These are phyloP conservation scores for Rotaria sp. DNA, from an alignment of 2,888 invertebrate species.

Conservation along the genomic window DNA sequence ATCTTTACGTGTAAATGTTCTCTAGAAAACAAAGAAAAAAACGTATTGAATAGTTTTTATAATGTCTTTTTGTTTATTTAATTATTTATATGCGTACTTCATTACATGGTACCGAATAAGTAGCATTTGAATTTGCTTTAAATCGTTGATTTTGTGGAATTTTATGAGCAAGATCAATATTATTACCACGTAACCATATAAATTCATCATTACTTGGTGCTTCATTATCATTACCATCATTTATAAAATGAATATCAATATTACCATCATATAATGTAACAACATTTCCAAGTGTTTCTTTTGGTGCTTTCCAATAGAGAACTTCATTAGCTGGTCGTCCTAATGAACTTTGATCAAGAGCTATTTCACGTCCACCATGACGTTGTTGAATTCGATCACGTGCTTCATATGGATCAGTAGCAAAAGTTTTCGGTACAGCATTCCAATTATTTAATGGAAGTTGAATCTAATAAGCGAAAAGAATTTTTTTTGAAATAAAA, in stretches of 20 bases:
- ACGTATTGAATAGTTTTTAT: not conserved
- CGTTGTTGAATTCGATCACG: not conserved
- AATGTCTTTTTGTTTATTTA: not conserved
- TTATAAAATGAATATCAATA: not conserved
- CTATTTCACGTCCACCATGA: not conserved
- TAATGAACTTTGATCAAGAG: not conserved
- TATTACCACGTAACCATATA: conserved; percentile 27
- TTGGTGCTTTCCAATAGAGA: conserved; percentile 21
- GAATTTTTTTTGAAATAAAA: too few species aligned
- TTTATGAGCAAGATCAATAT: conserved; percentile 22
- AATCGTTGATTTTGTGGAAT: not conserved
- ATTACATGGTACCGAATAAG: conserved; percentile 21
- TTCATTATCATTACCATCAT: conserved; percentile 6
- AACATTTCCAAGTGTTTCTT: not conserved
- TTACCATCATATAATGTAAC: conserved; percentile 27
- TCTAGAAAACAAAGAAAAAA: conserved; percentile 42
- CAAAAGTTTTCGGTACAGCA: conserved; percentile 4
- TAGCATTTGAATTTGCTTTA: not conserved
- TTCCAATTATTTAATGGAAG: conserved; percentile 2
- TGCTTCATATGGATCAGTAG: not conserved
- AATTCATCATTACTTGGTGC: not conserved
- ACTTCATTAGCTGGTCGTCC: not conserved
- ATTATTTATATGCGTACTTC: conserved; percentile 6
- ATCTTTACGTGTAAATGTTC: conserved; percentile 64
- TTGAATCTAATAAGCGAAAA: not conserved